phyloP scores from a whole-genome alignment of 2,113 vertebrate species.

The Mus spicilegus region DNA sequence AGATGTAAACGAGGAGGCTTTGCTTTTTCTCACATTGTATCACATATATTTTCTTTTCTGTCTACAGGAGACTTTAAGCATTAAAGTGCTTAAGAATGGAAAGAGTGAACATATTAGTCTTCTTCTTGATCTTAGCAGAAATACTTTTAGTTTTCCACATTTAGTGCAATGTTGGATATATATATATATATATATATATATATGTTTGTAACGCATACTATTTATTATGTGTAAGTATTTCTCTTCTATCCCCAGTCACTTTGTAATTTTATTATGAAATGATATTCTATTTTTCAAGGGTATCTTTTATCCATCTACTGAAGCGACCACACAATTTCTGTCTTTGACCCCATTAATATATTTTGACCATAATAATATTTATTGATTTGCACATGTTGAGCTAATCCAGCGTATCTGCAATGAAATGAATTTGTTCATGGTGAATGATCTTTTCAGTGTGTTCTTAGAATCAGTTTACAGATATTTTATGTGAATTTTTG shows the following conservation, averaged over 20 bases:
- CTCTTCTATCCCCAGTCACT: background rate
- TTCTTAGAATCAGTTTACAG: background rate
- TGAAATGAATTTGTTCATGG: background rate
- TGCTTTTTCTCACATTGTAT: background rate
- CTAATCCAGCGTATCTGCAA: background rate
- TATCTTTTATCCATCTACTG: background rate
- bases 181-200: background rate
- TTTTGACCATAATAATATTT: background rate
- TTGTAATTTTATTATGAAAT: background rate
- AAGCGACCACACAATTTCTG: background rate
- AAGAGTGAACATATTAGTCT: background rate
- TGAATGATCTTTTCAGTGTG: background rate
- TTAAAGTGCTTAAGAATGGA: background rate
- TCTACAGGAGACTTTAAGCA: background rate
- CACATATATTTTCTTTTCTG: background rate
- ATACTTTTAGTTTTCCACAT: background rate
- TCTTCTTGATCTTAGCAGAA: background rate
- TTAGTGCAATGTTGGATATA: background rate
- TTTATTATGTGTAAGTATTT: background rate
- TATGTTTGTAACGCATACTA: background rate
- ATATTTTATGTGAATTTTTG: background rate
- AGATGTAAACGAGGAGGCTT: background rate
- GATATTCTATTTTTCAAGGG: background rate
- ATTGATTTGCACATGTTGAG: background rate
- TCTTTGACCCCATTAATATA: background rate